phyloP scores from a whole-genome alignment of 2,888 invertebrate genomes.

The Diaphora mendica region DNA sequence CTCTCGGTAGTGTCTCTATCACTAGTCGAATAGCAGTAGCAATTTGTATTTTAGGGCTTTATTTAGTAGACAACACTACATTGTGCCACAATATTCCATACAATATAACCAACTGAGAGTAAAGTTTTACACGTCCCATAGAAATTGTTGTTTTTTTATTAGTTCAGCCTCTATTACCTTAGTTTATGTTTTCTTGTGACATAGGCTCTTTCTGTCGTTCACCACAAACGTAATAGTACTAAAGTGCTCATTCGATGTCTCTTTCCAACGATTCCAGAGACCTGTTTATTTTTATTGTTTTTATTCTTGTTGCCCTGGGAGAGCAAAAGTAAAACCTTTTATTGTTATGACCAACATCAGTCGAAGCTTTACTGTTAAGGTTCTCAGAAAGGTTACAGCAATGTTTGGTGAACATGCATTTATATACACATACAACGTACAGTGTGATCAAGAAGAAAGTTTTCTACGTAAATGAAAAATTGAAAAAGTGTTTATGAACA shows the following conservation, averaged over 20 bases:
- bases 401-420: not conserved
- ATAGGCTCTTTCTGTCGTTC: slow-evolving; percentile 32
- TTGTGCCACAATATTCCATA: not conserved
- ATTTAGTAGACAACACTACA: not conserved
- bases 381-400: not conserved
- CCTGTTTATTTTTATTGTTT: slow-evolving; percentile 48
- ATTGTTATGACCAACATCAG: slow-evolving; percentile 47
- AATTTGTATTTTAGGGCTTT: not conserved
- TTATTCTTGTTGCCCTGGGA: slow-evolving; percentile 42
- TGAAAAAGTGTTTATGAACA: not conserved
- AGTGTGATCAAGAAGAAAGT: not conserved
- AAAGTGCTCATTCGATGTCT: slow-evolving; percentile 44
- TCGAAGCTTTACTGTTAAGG: slow-evolving; percentile 39
- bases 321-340: slow-evolving; percentile 49
- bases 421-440: not conserved
- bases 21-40: no score
- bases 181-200: slow-evolving; percentile 18
- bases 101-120: not conserved
- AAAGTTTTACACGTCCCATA: not conserved
- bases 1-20: no score
- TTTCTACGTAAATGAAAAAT: not conserved
- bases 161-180: slow-evolving; percentile 12
- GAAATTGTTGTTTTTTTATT: slow-evolving; percentile 8
- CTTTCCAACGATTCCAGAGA: slow-evolving; percentile 39
- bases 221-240: slow-evolving; percentile 23